Base-by-base conservation (phyloP, 2,797 vertebrate species). In the Hydrocynus forskahlii region DNA sequence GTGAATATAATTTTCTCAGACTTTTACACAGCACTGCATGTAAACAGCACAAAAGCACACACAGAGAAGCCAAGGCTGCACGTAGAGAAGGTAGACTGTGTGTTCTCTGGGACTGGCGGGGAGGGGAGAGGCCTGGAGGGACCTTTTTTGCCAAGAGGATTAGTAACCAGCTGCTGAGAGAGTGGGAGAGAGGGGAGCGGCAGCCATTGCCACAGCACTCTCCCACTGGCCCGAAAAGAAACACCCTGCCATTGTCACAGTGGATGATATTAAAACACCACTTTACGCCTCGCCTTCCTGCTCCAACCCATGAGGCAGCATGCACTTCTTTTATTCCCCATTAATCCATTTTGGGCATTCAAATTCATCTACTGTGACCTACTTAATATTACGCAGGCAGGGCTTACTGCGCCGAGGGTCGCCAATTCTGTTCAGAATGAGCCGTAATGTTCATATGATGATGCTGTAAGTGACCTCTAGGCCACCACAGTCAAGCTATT, bases 91-190 rank as follows among this genome's bases (percentile, higher is more conserved):
- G 81, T 80, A 86, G 86, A 60, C 75, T 69, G 88, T 77, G 76
- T 87, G 85, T 87, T 88, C 86, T 84, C 88, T 75, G 85, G 76
- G 23, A 77, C 68, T 83, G 84, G 88, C 85, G 86, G 86, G 38
- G 83, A 88, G 40, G 89, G 75, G 84, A 87, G 86, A 82, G 89
- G 92, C 91, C 91, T 92, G 92, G 81, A 89, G 86, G 87, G 81
- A 81, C 88, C 90, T 90, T 89, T 29, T 91, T 88, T 92, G 91
- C 89, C 91, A 92, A 94, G 91, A 88, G 93, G 93, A 94, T 94
- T 95, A 94, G 82, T 88, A 93, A 89, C 90, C 92, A 94, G 92
- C 92, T 92, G 92, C 88, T 91, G 88, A 77, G 86, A 84, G 82
- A 77, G 86, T 86, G 82, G 86, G 87, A 88, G 19, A 52, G 87